phyloP scores from a whole-genome alignment of 1,140 invertebrate genomes.

The Bombus soroeensis region DNA sequence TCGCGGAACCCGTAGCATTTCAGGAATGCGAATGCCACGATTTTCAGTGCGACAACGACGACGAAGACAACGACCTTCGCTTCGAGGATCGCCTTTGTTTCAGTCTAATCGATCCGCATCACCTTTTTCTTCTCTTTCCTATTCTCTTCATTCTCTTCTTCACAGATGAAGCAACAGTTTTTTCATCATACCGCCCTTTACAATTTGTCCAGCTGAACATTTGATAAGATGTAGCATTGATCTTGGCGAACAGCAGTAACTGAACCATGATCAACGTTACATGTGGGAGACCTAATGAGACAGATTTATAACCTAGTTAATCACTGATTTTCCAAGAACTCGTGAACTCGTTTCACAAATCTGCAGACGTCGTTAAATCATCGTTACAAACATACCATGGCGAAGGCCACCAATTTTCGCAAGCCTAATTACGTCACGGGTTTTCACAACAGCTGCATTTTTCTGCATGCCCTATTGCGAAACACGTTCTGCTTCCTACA shows the following conservation, averaged over 20 bases:
- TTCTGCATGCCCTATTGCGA: neutral
- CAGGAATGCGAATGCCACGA: constrained; percentile 73
- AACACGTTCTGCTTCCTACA: neutral
- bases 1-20: constrained; percentile 70
- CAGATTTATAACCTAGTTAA: constrained; percentile 19
- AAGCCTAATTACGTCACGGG: constrained; percentile 12
- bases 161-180: too few species aligned
- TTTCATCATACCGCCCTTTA: too few species aligned
- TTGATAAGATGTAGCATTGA: neutral
- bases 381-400: neutral
- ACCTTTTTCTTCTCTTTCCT: neutral
- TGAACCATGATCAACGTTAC: neutral
- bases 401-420: constrained; percentile 42
- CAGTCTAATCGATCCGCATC: constrained; percentile 26
- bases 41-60: constrained; percentile 37
- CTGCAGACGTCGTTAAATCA: constrained; percentile 25
- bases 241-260: neutral
- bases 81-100: constrained; percentile 47
- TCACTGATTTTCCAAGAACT: neutral
- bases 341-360: constrained; percentile 32
- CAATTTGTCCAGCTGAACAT: neutral
- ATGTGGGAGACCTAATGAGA: neutral
- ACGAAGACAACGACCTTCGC: constrained; percentile 41
- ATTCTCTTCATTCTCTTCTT: neutral
- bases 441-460: constrained; percentile 14